These are phyloP conservation scores for Xerus rutilus DNA, from an alignment of 2,797 vertebrate species.

Conservation along the genomic window DNA sequence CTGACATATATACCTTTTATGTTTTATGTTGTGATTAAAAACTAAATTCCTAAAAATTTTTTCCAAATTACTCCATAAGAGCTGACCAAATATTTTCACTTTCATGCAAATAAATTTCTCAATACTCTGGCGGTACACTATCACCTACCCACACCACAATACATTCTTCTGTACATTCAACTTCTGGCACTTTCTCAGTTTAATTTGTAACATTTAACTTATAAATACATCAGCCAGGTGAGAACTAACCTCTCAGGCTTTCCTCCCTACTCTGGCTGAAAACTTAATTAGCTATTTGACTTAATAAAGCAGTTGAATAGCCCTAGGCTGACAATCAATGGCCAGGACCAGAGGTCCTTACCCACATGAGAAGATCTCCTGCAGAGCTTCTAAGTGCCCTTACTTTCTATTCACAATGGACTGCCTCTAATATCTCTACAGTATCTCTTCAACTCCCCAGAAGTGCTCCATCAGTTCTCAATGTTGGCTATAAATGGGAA, in stretches of 20 bases:
- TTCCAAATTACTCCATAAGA: background rate
- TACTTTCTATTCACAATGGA: background rate
- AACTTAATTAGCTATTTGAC: background rate
- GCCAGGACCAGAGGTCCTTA: background rate
- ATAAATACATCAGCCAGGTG: background rate
- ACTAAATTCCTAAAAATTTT: background rate
- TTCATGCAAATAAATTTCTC: background rate
- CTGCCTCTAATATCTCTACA: background rate
- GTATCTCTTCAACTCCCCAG: background rate
- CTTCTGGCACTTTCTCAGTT: background rate
- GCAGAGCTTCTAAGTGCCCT: background rate
- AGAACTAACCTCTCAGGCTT: background rate
- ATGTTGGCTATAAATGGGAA: background rate
- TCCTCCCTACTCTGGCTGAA: background rate
- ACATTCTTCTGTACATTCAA: background rate
- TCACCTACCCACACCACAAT: background rate
- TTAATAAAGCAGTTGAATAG: background rate
- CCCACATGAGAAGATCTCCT: background rate
- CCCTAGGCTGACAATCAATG: background rate
- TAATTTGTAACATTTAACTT: background rate
- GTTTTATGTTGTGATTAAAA: background rate
- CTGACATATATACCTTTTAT: background rate
- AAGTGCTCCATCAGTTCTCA: background rate
- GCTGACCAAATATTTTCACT: background rate
- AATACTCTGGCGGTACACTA: background rate